Conservation (phyloP, 2,888 invertebrate species). For the Tenthredo distinguenda region DNA sequence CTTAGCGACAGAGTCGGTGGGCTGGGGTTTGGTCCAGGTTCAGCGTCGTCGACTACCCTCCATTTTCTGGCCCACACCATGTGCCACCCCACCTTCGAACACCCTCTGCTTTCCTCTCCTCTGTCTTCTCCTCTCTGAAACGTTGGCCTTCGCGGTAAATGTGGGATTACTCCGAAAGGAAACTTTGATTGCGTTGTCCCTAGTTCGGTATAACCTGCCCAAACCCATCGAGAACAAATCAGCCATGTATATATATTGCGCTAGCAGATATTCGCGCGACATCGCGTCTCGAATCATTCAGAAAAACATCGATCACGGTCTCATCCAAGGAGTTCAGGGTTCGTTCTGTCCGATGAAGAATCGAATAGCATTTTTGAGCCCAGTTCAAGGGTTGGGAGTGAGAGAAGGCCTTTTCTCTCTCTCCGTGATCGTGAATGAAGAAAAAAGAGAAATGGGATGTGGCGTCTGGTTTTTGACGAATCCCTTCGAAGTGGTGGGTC, state of each 20-base stretch:
- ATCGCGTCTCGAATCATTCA: neutral
- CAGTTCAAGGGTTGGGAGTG: neutral
- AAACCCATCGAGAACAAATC: slow-evolving; percentile 8
- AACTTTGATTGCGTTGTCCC: slow-evolving; percentile 72
- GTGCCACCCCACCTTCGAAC: slow-evolving; percentile 41
- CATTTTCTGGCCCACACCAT: slow-evolving; percentile 37
- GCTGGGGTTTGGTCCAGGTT: slow-evolving; percentile 58
- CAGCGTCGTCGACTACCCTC: slow-evolving; percentile 9
- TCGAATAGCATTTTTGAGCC: neutral
- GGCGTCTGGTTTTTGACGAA: neutral
- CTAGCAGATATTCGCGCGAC: slow-evolving; percentile 38
- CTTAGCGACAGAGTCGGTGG: slow-evolving; percentile 68
- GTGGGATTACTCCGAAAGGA: slow-evolving; percentile 45
- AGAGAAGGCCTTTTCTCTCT: neutral
- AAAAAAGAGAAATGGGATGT: neutral
- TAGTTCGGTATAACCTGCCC: slow-evolving; percentile 21
- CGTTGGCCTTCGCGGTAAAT: slow-evolving; percentile 20
- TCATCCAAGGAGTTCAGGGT: neutral
- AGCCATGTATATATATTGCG: slow-evolving; percentile 53
- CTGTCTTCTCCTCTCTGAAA: slow-evolving; percentile 12
- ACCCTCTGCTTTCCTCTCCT: slow-evolving; percentile 46
- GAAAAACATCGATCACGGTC: neutral
- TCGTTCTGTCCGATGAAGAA: neutral
- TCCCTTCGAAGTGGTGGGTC: neutral
- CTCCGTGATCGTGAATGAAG: neutral